These are phyloP conservation scores for Cephus pulcher DNA, from an alignment of 2,888 invertebrate species.

Conservation along the genomic window DNA sequence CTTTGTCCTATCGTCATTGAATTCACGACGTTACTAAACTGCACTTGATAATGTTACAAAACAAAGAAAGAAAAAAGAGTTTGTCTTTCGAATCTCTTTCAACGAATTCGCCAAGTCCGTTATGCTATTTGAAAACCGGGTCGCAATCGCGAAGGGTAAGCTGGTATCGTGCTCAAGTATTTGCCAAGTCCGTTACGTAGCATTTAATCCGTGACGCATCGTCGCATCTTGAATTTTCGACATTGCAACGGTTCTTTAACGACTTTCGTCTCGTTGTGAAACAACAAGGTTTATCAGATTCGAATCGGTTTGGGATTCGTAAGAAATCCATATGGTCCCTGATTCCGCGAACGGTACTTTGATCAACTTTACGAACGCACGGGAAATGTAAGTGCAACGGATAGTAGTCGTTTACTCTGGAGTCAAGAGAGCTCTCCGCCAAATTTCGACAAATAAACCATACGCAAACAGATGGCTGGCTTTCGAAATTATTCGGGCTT, in stretches of 20 bases:
- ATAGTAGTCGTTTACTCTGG: neutral
- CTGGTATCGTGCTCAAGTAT: neutral
- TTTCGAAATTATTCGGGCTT: neutral
- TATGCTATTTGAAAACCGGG: neutral
- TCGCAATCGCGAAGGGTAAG: neutral
- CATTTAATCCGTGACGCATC: neutral
- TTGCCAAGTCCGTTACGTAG: neutral
- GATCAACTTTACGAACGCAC: neutral
- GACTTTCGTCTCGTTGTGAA: neutral
- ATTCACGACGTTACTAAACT: neutral
- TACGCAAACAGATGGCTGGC: neutral
- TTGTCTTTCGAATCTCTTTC: neutral
- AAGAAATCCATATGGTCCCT: neutral
- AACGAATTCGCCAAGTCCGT: neutral
- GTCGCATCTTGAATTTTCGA: neutral
- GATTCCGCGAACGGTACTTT: neutral
- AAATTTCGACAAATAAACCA: conserved; percentile 20
- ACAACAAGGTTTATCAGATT: neutral
- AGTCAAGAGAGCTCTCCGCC: conserved; percentile 2
- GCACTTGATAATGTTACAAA: neutral
- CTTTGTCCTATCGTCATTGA: too few relatives aligned
- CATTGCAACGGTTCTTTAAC: neutral
- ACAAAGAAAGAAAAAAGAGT: neutral
- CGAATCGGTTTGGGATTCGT: neutral
- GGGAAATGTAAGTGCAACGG: neutral